Evolutionary conservation across 2,113 vertebrate genomes (phyloP), one percentile per base, ranked within the genome.

Genomic region (Aptenodytes patagonicus): DNA sequence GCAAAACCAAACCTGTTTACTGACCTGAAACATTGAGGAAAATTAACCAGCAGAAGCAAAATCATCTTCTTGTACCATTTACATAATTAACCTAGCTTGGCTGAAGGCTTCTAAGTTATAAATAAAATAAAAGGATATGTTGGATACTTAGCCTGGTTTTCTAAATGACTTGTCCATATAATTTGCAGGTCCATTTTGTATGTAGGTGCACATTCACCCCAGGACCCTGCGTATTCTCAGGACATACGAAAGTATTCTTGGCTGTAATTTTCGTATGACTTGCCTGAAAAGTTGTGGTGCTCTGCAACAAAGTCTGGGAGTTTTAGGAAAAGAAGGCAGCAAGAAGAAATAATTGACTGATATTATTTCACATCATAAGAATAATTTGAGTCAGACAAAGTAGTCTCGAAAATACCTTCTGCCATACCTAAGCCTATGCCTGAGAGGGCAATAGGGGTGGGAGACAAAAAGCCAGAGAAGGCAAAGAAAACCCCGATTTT

Each of bases 41-140:
- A 86, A 88, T 80, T 88, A 88, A 62, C 22, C 68, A 90, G 40
- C 47, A 69, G 75, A 85, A 95, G 24, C 2, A 88, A 96, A 95
- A 83, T 54, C 36, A 52, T 52, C 38, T 76, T 89, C 24, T 72
- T 79, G 49, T 83, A 52, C 31, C 15, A 17, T 86, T 77, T 94
- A 42, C 82, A 80, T 94, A 92, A 95, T 92, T 94, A 79, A 89
- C 68, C 32, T 75, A 70, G 44, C 62, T 62, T 54, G 44, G 49
- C 58, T 88, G 42, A 93, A 87, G 54, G 24, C 31, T 69, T 96
- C 46, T n/a, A 15, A 51, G 40, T 61, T 70, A 90, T 79, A 85
- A 96, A 96, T 95, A 91, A 96, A 94, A 85, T 42, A 95, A 88
- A 91, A 80, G 36, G 3, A 13, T 85, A 66, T 36, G 4, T 36